These are phyloP conservation scores for Drosophila cracens DNA, from an alignment of 2,888 invertebrate genomes.

Conservation along the genomic window DNA sequence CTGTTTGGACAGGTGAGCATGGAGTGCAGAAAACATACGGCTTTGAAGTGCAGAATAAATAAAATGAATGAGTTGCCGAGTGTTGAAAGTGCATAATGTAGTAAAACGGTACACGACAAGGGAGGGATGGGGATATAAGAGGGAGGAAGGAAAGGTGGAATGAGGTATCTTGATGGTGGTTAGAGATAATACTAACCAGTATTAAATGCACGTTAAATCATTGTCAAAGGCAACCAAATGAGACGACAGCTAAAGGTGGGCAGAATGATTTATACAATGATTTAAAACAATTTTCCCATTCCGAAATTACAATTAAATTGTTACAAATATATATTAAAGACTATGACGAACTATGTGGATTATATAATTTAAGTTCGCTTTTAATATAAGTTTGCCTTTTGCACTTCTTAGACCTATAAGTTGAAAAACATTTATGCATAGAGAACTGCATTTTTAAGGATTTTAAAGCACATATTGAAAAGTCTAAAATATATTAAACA, in stretches of 20 bases:
- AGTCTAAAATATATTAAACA: background rate
- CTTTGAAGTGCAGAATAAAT: constrained; percentile 77
- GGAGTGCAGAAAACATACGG: constrained; percentile 47
- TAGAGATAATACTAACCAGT: constrained; percentile 13
- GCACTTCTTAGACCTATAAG: background rate
- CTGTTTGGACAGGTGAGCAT: constrained; percentile 72
- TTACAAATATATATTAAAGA: background rate
- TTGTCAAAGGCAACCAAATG: background rate
- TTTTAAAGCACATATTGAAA: background rate
- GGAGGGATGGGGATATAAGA: background rate
- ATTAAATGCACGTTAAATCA: constrained; percentile 53
- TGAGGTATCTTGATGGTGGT: constrained; percentile 1
- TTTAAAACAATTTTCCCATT: background rate
- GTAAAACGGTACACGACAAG: constrained; percentile 35
- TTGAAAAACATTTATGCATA: background rate
- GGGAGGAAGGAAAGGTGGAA: background rate
- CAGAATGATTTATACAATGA: background rate
- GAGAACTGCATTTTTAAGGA: background rate
- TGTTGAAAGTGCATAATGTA: constrained; percentile 75
- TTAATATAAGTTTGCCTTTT: background rate
- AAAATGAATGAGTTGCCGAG: constrained; percentile 75
- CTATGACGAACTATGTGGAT: background rate
- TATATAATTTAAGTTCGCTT: background rate
- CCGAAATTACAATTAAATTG: background rate
- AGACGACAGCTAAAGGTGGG: background rate